Percentiles rank a stretch among this genome's conserved stretches.
Evolutionary conservation across 2,888 invertebrate species (phyloP).

Genomic region (Girardia tigrina): DNA sequence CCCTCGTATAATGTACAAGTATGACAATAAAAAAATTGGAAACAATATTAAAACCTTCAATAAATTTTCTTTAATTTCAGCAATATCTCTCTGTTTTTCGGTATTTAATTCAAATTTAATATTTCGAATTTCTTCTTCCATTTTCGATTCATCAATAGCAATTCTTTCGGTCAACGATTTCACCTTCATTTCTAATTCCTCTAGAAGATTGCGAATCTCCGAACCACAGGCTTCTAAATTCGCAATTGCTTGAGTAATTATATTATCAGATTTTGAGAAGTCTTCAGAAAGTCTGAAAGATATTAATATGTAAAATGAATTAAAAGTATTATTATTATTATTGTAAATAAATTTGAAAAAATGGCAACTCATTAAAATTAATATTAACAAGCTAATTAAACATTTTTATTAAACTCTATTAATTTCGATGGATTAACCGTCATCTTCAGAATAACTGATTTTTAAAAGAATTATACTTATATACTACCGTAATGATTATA

Average conservation of each 20-base stretch:
- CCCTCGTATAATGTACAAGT: no score
- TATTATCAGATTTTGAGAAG: conserved; percentile 24
- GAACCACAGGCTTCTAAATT: conserved; percentile 45
- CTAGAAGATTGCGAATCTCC: conserved; percentile 42
- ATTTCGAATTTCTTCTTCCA: conserved; percentile 43
- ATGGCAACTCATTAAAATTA: no score
- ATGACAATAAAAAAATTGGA: no score
- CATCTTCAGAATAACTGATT: no score
- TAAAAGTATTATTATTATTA: no score
- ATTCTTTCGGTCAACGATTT: conserved; percentile 37
- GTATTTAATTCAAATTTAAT: conserved; percentile 41
- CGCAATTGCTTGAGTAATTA: conserved; percentile 38
- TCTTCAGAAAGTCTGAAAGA: not conserved
- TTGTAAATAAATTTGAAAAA: no score
- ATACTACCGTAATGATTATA: no score
- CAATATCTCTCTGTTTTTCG: conserved; percentile 43
- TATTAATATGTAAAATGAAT: no score
- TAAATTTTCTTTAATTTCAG: conserved; percentile 43
- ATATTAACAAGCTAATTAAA: no score
- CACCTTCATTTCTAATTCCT: conserved; percentile 42
- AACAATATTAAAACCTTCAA: conserved; percentile 44
- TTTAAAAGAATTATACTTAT: no score
- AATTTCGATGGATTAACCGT: no score
- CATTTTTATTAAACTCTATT: no score
- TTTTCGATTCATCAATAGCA: not conserved